Evolutionary conservation across 2,113 vertebrate genomes (phyloP), one percentile per base, ranked within the genome.

Genomic region (Limanda limanda): DNA sequence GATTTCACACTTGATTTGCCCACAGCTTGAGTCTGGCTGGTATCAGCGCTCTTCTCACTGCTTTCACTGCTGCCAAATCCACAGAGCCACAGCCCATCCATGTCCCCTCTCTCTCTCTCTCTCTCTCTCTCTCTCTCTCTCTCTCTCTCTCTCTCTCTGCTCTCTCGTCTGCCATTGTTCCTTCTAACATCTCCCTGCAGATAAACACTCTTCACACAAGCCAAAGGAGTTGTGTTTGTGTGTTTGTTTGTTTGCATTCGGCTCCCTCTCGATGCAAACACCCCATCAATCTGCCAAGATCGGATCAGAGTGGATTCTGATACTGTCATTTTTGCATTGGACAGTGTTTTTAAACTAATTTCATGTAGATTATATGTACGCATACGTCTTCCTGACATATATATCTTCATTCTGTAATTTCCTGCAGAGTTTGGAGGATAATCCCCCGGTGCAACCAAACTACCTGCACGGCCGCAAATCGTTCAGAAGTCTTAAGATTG

Each of bases 1-100:
- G 91, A 92, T 93, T 92, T 92, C 91, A 92, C 72, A 89, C 88
- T 88, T 91, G 91, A 92, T 92, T 92, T 92, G 88, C 77, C 87
- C 91, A 91, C 92, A 91, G 92, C 91, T 90, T 91, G 88, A 92
- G 86, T 85, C 87, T 89, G 87, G 87, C 88, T 92, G 83, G 71
- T 86, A 85, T 82, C 85, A 71, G 73, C 64, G 35, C 81, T 90
- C 81, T 70, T 81, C 81, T 88, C 88, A 60, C 81, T 81, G 85
- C 91, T 91, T 92, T 90, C 86, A 79, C 88, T 87, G 65, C 82
- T 91, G 87, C 90, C 91, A 92, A 93, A 92, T 90, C 86, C 90
- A 88, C 82, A 80, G 82, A 88, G 86, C 86, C 78, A 65, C 79
- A 74, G 82, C 48, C 77, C 79, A 86, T 87, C 47, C 47, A 51